Conservation (phyloP, 2,888 invertebrate species). For the Dasysyrphus tricinctus region DNA sequence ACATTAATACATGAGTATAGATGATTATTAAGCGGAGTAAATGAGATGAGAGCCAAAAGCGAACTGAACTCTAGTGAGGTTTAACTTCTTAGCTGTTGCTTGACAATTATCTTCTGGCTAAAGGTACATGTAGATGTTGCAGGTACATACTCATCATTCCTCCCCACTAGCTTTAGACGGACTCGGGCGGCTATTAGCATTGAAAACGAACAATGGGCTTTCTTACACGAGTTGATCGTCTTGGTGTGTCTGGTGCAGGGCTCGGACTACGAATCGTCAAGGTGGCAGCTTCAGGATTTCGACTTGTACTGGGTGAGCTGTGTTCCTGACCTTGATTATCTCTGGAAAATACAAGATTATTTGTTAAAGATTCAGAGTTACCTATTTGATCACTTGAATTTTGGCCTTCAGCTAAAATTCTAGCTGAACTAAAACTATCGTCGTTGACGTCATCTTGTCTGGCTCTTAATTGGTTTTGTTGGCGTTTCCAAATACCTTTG, state of each 20-base stretch:
- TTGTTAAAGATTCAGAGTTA: background rate
- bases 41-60: too few relatives aligned
- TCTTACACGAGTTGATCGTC: background rate
- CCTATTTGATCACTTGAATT: background rate
- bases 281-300: background rate
- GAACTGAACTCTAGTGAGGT: too few relatives aligned
- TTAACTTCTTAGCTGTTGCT: too few relatives aligned
- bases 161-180: background rate
- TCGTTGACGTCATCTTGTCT: slow-evolving; percentile 3
- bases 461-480: background rate
- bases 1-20: too few relatives aligned
- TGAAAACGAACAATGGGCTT: background rate
- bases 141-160: slow-evolving; percentile 2
- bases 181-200: background rate
- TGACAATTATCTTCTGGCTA: too few relatives aligned
- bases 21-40: too few relatives aligned
- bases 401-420: background rate
- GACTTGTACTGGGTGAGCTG: background rate
- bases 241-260: background rate
- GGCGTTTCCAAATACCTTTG: slow-evolving; percentile 30
- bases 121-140: background rate
- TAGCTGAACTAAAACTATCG: slow-evolving; percentile 11
- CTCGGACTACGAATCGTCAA: too few relatives aligned
- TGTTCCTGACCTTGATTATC: background rate
- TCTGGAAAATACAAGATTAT: slow-evolving; percentile 5